Base-by-base conservation (phyloP, 1,140 invertebrate genomes). In the Archegozetes longisetosus region DNA sequence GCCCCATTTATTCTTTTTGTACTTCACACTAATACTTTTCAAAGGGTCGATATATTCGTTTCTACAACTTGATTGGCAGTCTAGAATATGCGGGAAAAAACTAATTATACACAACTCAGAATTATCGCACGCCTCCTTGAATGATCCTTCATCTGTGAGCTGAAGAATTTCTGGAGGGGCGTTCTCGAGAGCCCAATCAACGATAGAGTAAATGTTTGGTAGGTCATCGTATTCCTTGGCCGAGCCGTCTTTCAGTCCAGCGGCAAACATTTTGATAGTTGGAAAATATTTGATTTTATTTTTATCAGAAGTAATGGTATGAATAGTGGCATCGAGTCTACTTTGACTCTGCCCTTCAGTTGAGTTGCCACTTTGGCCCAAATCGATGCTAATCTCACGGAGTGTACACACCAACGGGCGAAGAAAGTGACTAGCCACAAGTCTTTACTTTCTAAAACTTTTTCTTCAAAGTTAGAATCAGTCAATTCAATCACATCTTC, bases 391-490 rank as follows among this genome's bases (percentile, higher is more conserved):
- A 98, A 76, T 70, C 87, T 93, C 74, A 98, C 95, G 68, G 94
- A 97, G 72, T 97, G 88, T 23, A 88, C 88, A 72, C 89, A 94
- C 88, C 88, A 92, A 0, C 94, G 94, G 17, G 94, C 94, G 74
- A 83, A 97, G 77, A 98, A 98, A 72, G 97, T 92, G 3, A 98
- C 89, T 53, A 98, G 69, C 88, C 90, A 96, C 73, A 93, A 79
- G 66, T 96, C 90, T 17, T 93, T 85, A 3, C 86, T 89, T 53
- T 90, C 78, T 55, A 96, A 69, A 13, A 98, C 92, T 32, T 84
- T 68, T 68, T 89, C 82, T 62, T 95, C 84, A 71, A 98, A 98
- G 73, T 97, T 97, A 26, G 81, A 80, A 69, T 97, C 92, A 0
- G 93, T 97, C 47, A 98, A 72, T 69, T 92, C 88, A 65, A 98